Evolutionary conservation across 1,140 invertebrate species (phyloP).

Genomic region (Teleogryllus occipitalis): DNA sequence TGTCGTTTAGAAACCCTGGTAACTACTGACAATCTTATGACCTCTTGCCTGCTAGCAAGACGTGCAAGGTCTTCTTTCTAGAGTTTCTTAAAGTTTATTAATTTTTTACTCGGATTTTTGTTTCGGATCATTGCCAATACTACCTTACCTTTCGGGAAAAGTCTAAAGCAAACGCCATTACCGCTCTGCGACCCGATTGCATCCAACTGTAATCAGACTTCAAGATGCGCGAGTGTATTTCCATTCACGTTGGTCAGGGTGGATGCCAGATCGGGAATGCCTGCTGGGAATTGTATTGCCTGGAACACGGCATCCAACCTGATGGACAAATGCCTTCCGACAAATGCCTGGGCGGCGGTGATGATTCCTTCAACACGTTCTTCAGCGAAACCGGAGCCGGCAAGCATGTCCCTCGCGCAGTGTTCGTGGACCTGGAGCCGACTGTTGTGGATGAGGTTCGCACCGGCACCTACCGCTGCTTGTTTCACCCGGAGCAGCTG

Average conservation of each 20-base stretch:
- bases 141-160: no score
- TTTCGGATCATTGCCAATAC: no score
- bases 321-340: slow-evolving; percentile 64
- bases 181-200: no score
- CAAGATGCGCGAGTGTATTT: slow-evolving; percentile 66
- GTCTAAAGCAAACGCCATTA: no score
- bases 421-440: slow-evolving; percentile 62
- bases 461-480: slow-evolving; percentile 71
- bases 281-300: slow-evolving; percentile 78
- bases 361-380: slow-evolving; percentile 76
- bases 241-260: slow-evolving; percentile 80
- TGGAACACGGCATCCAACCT: slow-evolving; percentile 84
- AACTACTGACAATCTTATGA: no score
- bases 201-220: no score
- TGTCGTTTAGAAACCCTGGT: no score
- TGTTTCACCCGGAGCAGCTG: slow-evolving; percentile 68
- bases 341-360: slow-evolving; percentile 54
- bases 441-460: slow-evolving; percentile 75
- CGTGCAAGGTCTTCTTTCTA: no score
- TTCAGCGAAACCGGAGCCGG: slow-evolving; percentile 71
- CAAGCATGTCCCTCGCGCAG: slow-evolving; percentile 59
- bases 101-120: no score
- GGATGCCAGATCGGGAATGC: slow-evolving; percentile 86
- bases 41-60: no score
- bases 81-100: no score